These are phyloP conservation scores for Dicaeum eximium DNA, from an alignment of 2,113 vertebrate species.

Conservation along the genomic window DNA sequence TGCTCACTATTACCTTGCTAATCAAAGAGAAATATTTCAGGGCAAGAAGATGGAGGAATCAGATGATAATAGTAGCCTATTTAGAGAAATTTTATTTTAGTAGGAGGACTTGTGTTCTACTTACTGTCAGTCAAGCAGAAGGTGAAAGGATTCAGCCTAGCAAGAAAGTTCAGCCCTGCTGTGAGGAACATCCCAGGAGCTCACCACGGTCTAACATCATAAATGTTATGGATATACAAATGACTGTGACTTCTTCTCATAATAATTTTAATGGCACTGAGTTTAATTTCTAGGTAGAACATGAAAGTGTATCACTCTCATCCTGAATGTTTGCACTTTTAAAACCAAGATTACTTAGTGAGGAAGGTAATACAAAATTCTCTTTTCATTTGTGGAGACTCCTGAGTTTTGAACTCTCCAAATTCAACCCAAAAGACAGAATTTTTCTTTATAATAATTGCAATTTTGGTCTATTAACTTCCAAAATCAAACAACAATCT, in stretches of 20 bases:
- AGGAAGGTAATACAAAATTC: not conserved
- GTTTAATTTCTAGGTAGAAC: not conserved
- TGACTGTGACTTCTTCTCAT: not conserved
- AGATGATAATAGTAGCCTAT: not conserved
- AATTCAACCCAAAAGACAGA: not conserved
- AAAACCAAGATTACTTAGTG: not conserved
- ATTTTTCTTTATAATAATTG: not conserved
- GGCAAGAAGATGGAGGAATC: not conserved
- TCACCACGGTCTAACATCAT: not conserved
- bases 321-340: not conserved
- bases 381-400: not conserved
- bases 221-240: not conserved
- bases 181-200: not conserved
- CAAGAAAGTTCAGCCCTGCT: not conserved
- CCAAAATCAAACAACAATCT: not conserved
- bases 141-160: not conserved
- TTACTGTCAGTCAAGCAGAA: not conserved
- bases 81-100: not conserved
- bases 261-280: not conserved
- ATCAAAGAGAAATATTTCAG: not conserved
- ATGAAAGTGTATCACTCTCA: not conserved
- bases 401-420: not conserved
- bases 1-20: not conserved
- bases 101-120: not conserved
- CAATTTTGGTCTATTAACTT: not conserved